Conservation (phyloP, 2,113 vertebrate genomes). For the Orthochromis indermauri region DNA sequence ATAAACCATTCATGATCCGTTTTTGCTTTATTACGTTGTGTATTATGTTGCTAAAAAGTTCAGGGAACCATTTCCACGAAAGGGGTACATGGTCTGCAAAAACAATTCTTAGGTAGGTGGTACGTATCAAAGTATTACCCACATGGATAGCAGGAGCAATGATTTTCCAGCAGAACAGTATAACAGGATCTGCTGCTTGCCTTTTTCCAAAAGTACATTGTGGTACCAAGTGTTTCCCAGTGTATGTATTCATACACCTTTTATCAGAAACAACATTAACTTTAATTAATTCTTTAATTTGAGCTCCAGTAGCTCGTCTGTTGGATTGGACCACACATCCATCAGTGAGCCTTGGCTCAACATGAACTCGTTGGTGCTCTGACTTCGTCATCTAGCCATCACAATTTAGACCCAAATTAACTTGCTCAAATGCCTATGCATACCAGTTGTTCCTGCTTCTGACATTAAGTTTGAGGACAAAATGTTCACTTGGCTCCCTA, state of each 20-base stretch:
- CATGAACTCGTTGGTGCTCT: background rate
- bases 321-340: background rate
- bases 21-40: background rate
- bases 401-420: background rate
- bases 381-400: accelerated
- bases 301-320: background rate
- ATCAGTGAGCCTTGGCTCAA: background rate
- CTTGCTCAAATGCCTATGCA: background rate
- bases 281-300: background rate
- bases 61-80: accelerated
- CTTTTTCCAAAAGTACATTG: background rate
- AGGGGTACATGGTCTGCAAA: background rate
- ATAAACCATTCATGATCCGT: background rate
- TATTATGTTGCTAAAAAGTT: background rate
- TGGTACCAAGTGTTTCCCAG: accelerated
- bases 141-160: background rate
- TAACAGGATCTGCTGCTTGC: background rate
- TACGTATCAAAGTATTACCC: background rate
- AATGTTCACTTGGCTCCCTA: background rate
- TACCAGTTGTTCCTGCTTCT: background rate
- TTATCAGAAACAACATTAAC: background rate
- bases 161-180: background rate
- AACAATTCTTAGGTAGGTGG: background rate
- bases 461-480: background rate
- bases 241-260: background rate